Evolutionary conservation across 2,113 vertebrate genomes (phyloP).

Genomic region (Aphyosemion australe): DNA sequence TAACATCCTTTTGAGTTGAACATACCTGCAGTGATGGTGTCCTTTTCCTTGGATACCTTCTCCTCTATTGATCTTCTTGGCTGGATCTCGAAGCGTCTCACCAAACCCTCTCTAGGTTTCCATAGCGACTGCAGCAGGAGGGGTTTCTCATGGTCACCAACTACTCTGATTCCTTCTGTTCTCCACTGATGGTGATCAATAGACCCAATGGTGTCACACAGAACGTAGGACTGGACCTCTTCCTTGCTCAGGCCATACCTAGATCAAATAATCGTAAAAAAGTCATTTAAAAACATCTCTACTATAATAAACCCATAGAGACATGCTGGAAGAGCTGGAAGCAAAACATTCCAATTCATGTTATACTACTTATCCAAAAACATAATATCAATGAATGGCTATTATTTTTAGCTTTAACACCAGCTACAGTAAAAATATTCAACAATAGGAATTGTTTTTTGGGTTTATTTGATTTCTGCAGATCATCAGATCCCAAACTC

Average conservation of each 20-base stretch:
- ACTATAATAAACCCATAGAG: too few species aligned
- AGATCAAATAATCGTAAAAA: not conserved
- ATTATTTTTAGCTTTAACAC: too few species aligned
- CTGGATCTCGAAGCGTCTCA: conserved; percentile 82
- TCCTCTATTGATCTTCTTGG: conserved; percentile 76
- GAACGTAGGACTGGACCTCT: conserved; percentile 71
- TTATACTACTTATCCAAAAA: too few species aligned
- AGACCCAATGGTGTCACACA: conserved; percentile 82
- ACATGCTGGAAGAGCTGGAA: too few species aligned
- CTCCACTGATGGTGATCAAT: conserved; percentile 70
- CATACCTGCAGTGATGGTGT: conserved; percentile 84
- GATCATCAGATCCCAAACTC: too few species aligned
- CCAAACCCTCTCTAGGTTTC: conserved; percentile 83
- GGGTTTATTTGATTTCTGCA: too few species aligned
- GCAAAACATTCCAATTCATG: too few species aligned
- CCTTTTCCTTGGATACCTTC: conserved; percentile 76
- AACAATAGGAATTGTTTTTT: too few species aligned
- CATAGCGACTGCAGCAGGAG: conserved; percentile 84
- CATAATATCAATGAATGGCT: too few species aligned
- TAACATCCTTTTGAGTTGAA: not conserved
- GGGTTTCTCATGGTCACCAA: conserved; percentile 82
- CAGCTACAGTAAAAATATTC: too few species aligned
- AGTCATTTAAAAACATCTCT: too few species aligned
- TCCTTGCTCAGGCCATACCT: conserved; percentile 80
- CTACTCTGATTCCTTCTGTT: conserved; percentile 78